These are phyloP conservation scores for Pachypsylla venusta DNA, from an alignment of 1,140 invertebrate genomes.

Conservation along the genomic window DNA sequence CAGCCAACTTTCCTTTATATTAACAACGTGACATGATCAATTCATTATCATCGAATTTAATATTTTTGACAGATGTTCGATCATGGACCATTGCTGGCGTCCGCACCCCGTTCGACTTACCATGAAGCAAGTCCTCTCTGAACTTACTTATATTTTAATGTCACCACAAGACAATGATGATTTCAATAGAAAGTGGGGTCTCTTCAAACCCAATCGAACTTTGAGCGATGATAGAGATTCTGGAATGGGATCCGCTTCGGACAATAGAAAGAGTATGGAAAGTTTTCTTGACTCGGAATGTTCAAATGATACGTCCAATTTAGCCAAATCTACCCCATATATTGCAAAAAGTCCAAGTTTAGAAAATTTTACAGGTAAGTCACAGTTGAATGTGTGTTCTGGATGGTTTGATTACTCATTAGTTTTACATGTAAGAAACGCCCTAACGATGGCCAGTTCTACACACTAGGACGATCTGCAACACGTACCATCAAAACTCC, in stretches of 20 bases:
- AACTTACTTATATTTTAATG: neutral
- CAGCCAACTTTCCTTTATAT: too few species aligned
- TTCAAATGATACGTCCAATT: too few species aligned
- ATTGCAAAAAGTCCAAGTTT: conserved; percentile 34
- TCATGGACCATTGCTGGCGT: conserved; percentile 2
- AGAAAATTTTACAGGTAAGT: conserved; percentile 33
- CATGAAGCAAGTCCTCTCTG: neutral
- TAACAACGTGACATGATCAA: too few species aligned
- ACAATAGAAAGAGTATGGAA: neutral
- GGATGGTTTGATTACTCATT: too few species aligned
- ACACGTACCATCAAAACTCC: too few species aligned
- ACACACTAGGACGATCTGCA: too few species aligned
- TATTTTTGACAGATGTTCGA: neutral
- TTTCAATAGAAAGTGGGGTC: conserved; percentile 1
- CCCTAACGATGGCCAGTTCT: too few species aligned
- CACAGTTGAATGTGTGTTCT: too few species aligned
- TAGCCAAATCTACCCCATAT: conserved; percentile 10
- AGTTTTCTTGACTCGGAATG: neutral
- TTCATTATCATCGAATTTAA: too few species aligned
- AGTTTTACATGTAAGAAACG: too few species aligned
- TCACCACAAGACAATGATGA: neutral
- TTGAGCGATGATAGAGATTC: conserved; percentile 1
- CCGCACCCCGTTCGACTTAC: neutral
- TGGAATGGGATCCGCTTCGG: neutral
- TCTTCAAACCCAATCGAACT: neutral